A percentile compares a stretch with the other conserved stretches of the same genome.
phyloP scores from a whole-genome alignment of 2,888 invertebrate species.

The Cephus pygmeus region DNA sequence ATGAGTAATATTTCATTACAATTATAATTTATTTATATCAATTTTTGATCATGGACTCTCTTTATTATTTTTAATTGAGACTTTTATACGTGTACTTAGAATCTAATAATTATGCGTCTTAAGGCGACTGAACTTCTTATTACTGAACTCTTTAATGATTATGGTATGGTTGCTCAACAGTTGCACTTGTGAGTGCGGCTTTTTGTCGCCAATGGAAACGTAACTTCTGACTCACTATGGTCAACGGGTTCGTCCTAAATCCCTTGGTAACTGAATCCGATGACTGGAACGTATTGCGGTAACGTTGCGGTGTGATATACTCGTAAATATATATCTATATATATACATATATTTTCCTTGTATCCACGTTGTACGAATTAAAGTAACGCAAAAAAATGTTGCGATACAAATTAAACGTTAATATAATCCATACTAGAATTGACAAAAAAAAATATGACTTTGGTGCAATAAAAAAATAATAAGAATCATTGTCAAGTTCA shows the following conservation, averaged over 20 bases:
- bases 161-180: not conserved
- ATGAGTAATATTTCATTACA: not conserved
- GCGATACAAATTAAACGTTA: too few species aligned
- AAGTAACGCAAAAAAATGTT: too few species aligned
- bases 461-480: not conserved
- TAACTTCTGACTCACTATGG: not conserved
- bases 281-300: not conserved
- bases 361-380: not conserved
- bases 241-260: not conserved
- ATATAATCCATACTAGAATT: too few species aligned
- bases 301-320: not conserved
- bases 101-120: not conserved
- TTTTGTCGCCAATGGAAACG: not conserved
- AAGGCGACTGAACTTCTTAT: not conserved
- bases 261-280: not conserved
- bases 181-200: not conserved
- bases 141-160: not conserved
- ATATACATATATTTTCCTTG: too few species aligned
- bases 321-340: not conserved
- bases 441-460: too few species aligned
- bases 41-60: not conserved
- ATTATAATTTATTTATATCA: not conserved
- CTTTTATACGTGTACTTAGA: not conserved
- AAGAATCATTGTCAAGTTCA: not conserved
- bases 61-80: not conserved